Conservation (phyloP, 1,140 invertebrate genomes). For the Pseudobourletiella spinata region DNA sequence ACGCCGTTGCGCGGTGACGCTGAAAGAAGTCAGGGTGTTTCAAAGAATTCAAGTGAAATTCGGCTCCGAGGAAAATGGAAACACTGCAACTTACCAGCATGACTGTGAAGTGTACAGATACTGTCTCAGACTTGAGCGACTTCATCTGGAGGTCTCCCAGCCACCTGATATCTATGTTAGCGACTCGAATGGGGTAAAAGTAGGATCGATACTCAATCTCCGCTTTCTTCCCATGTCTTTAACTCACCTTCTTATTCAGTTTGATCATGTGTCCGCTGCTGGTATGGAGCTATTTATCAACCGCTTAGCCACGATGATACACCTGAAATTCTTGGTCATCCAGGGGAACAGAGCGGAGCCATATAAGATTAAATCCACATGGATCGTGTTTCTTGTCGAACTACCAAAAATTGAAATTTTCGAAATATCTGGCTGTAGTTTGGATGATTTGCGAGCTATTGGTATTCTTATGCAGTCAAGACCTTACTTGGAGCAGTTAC, state of each 20-base stretch:
- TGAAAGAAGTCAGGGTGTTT: not conserved
- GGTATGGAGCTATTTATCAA: not conserved
- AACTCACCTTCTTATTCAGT: not conserved
- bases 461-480: too few species aligned
- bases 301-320: not conserved
- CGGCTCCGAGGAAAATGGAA: too few species aligned
- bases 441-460: too few species aligned
- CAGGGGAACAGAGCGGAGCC: not conserved
- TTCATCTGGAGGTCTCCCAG: not conserved
- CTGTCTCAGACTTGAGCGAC: not conserved
- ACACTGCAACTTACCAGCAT: not conserved
- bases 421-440: too few species aligned
- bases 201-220: not conserved
- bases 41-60: not conserved
- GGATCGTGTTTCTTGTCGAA: not conserved
- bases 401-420: not conserved
- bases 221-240: not conserved
- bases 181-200: not conserved
- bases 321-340: not conserved
- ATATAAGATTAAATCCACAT: not conserved
- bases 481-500: too few species aligned
- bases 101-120: not conserved
- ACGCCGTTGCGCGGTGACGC: not conserved
- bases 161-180: not conserved
- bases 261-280: not conserved